phyloP scores from a whole-genome alignment of 2,113 vertebrate species.

The Myrmecobius fasciatus region DNA sequence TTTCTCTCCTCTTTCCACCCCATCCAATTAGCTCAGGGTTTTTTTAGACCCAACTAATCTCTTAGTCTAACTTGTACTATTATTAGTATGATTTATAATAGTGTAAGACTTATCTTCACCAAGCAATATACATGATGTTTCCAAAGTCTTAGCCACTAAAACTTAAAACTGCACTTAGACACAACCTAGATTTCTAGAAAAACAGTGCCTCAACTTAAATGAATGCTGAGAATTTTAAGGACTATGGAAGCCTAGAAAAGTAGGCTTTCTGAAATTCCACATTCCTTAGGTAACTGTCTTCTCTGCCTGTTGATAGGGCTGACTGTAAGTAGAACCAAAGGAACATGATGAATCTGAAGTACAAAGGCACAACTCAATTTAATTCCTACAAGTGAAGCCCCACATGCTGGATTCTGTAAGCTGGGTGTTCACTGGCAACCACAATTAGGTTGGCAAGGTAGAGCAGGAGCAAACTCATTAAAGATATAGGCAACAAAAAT shows the following conservation, averaged over 20 bases:
- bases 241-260: not conserved
- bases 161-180: not conserved
- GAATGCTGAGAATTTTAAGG: not conserved
- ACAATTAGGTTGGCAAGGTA: not conserved
- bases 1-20: not conserved
- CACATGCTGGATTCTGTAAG: not conserved
- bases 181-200: not conserved
- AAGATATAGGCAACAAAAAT: not conserved
- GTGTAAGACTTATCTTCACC: not conserved
- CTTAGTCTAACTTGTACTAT: not conserved
- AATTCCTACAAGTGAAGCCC: not conserved
- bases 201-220: not conserved
- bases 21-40: not conserved
- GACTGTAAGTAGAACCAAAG: conserved; percentile 20
- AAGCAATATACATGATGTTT: not conserved
- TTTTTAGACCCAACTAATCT: not conserved
- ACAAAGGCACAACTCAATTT: not conserved
- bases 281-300: not conserved
- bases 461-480: not conserved
- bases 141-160: not conserved
- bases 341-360: not conserved
- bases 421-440: not conserved
- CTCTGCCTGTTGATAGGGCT: conserved; percentile 11
- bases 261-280: not conserved
- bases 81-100: not conserved